These are phyloP conservation scores for Coelinius sp. DNA, from an alignment of 2,888 invertebrate species.

Conservation along the genomic window DNA sequence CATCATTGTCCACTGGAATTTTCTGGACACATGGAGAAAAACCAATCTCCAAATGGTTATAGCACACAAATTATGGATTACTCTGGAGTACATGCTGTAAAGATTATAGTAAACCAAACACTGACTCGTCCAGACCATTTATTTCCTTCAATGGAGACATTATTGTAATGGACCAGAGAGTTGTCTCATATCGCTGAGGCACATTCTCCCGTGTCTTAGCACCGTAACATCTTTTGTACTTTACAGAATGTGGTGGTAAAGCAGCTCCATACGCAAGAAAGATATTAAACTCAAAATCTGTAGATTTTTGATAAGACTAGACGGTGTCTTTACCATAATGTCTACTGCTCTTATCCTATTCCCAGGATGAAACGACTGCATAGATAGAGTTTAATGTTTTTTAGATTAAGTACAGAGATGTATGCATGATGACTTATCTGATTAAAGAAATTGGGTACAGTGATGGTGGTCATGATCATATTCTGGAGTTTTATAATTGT, in stretches of 20 bases:
- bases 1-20: not conserved
- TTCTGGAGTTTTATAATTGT: not conserved
- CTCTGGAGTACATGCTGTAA: not conserved
- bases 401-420: conserved; percentile 48
- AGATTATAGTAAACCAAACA: conserved; percentile 17
- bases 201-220: conserved; percentile 26
- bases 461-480: not conserved
- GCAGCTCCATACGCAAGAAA: conserved; percentile 38
- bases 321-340: conserved; percentile 49
- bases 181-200: conserved; percentile 27
- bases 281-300: conserved; percentile 48
- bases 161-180: conserved; percentile 38
- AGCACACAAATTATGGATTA: not conserved
- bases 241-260: not conserved
- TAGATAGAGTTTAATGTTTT: conserved; percentile 40
- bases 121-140: conserved; percentile 29
- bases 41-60: not conserved
- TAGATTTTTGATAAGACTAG: conserved; percentile 47
- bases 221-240: conserved; percentile 16
- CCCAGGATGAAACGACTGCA: conserved; percentile 20
- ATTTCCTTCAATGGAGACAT: conserved; percentile 42
- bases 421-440: not conserved
- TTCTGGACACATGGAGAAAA: not conserved
- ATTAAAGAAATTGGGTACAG: no score
- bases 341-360: conserved; percentile 33